phyloP scores from a whole-genome alignment of 2,113 vertebrate genomes.

The Aphyosemion australe region DNA sequence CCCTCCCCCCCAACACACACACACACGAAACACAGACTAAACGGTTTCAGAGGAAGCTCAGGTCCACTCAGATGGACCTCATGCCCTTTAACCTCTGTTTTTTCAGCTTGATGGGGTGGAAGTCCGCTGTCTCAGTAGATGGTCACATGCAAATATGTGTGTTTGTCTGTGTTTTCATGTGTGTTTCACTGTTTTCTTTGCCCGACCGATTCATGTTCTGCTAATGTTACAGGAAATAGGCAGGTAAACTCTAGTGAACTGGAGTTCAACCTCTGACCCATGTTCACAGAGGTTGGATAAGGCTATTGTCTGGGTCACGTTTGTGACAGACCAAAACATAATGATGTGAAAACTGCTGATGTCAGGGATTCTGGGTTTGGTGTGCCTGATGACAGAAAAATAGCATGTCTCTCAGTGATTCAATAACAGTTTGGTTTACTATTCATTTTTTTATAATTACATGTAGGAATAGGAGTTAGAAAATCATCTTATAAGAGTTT shows the following conservation, averaged over 20 bases:
- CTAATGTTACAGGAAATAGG: slow-evolving; percentile 63
- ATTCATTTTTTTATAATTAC: no score
- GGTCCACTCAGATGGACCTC: slow-evolving; percentile 50
- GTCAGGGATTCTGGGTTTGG: not conserved
- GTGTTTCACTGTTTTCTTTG: slow-evolving; percentile 59
- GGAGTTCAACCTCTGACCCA: slow-evolving; percentile 56
- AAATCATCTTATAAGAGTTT: not conserved
- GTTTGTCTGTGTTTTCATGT: slow-evolving; percentile 45
- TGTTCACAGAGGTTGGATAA: slow-evolving; percentile 29
- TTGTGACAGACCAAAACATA: slow-evolving; percentile 29
- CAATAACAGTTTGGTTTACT: not conserved
- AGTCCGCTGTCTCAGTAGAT: slow-evolving; percentile 45
- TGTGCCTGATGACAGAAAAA: not conserved
- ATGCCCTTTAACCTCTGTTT: slow-evolving; percentile 63
- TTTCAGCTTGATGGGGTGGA: slow-evolving; percentile 74
- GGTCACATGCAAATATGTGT: slow-evolving; percentile 50
- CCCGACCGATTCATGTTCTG: slow-evolving; percentile 40
- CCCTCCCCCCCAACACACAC: slow-evolving; percentile 21
- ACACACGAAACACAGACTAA: slow-evolving; percentile 42
- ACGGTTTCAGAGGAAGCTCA: slow-evolving; percentile 64
- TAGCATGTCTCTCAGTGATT: not conserved
- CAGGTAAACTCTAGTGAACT: slow-evolving; percentile 66
- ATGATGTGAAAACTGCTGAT: slow-evolving; percentile 53
- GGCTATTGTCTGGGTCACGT: slow-evolving; percentile 59
- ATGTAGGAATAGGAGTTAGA: no score